phyloP scores from a whole-genome alignment of 2,888 invertebrate species.

The Dryomyza anilis region DNA sequence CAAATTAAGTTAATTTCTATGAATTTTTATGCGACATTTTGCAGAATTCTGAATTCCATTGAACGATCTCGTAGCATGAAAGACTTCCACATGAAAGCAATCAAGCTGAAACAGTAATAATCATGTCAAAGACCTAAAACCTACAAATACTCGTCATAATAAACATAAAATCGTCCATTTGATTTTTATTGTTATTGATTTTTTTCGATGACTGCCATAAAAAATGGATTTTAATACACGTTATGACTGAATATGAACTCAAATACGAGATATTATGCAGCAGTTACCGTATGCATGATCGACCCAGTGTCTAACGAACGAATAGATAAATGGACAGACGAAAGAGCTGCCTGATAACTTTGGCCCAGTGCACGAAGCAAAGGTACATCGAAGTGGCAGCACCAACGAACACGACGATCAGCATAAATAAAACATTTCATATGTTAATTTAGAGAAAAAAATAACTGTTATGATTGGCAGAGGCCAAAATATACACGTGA shows the following conservation, averaged over 20 bases:
- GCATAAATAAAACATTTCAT: constrained; percentile 13
- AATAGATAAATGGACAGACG: too few species aligned
- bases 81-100: too few species aligned
- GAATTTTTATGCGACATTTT: too few species aligned
- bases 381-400: not conserved
- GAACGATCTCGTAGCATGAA: too few species aligned
- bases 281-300: too few species aligned
- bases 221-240: not conserved
- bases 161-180: not conserved
- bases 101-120: not conserved
- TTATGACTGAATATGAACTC: not conserved
- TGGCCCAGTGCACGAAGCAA: too few species aligned
- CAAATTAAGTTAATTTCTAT: too few species aligned
- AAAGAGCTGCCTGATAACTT: too few species aligned
- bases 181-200: constrained; percentile 16
- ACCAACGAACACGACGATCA: not conserved
- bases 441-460: not conserved
- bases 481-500: not conserved
- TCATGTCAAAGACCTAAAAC: not conserved
- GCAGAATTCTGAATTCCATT: too few species aligned
- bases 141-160: not conserved
- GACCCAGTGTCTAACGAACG: too few species aligned
- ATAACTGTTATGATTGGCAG: not conserved
- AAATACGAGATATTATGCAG: too few species aligned
- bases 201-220: not conserved